These are phyloP conservation scores for Rhabdomys pumilio DNA, from an alignment of 2,797 vertebrate genomes.

Conservation along the genomic window DNA sequence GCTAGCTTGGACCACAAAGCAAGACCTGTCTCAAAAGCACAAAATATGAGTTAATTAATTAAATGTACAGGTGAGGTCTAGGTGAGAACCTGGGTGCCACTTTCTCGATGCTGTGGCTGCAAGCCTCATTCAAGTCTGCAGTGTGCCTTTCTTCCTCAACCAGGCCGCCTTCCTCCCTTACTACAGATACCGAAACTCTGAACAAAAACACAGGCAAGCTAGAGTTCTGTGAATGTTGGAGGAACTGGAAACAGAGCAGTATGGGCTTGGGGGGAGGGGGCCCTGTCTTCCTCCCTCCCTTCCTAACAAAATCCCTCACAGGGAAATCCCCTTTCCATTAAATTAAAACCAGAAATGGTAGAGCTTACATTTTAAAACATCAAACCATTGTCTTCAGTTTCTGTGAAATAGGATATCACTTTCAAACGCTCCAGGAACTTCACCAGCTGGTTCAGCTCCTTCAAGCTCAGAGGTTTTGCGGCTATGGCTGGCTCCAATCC, in stretches of 20 bases:
- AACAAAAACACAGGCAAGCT: conserved; percentile 1
- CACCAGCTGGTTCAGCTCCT: conserved; percentile 56
- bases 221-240: conserved; percentile 24
- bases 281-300: not conserved
- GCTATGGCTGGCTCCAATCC: conserved; percentile 42
- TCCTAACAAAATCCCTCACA: conserved; percentile 50
- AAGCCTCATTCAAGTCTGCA: not conserved
- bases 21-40: not conserved
- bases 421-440: conserved; percentile 69
- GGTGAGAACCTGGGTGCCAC: not conserved
- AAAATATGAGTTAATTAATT: not conserved
- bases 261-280: not conserved
- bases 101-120: not conserved
- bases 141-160: not conserved
- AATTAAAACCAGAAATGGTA: conserved; percentile 69
- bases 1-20: not conserved
- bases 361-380: conserved; percentile 23
- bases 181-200: not conserved
- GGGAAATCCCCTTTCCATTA: conserved; percentile 65
- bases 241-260: conserved; percentile 20
- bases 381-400: conserved; percentile 42
- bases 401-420: conserved; percentile 54
- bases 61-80: not conserved
- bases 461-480: conserved; percentile 31
- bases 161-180: not conserved